Percentiles rank a stretch among this genome's conserved stretches.
Conservation (phyloP, 2,113 vertebrate species). For the Hassar affinis region DNA sequence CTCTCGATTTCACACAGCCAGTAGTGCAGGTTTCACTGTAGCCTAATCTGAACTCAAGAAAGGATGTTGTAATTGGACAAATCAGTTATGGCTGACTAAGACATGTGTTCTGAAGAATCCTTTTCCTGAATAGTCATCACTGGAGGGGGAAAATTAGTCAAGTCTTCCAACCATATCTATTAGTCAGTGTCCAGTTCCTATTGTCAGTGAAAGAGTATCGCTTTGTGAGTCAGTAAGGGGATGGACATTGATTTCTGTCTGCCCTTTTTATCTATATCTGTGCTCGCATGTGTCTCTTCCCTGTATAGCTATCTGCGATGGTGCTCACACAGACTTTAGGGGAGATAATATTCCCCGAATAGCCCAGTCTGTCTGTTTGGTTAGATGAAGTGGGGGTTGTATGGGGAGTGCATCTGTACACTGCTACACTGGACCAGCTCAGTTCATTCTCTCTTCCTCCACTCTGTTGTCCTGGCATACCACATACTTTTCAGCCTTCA, state of each 20-base stretch:
- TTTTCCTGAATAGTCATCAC: not conserved
- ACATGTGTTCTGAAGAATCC: not conserved
- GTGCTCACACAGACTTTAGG: conserved; percentile 60
- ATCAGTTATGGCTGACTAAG: not conserved
- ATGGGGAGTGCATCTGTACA: conserved; percentile 54
- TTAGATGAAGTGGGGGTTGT: conserved; percentile 56
- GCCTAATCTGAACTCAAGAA: conserved; percentile 8
- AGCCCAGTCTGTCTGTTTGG: conserved; percentile 66
- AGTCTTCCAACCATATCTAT: not conserved
- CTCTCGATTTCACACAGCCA: conserved; percentile 12
- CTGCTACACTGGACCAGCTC: conserved; percentile 37
- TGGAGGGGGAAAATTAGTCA: conserved; percentile 10
- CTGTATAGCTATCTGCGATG: conserved; percentile 51
- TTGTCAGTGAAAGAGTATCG: conserved; percentile 27
- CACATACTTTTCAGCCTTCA: not conserved
- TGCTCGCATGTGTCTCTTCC: conserved; percentile 55
- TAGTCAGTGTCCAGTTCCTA: conserved; percentile 17
- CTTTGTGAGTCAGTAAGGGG: conserved; percentile 45
- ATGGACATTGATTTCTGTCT: conserved; percentile 53
- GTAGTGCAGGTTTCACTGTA: not conserved
- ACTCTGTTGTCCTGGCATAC: conserved; percentile 22
- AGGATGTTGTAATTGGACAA: not conserved
- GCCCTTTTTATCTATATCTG: conserved; percentile 47
- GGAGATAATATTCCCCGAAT: conserved; percentile 70
- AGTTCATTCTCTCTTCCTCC: conserved; percentile 25